A percentile compares a stretch with the other conserved stretches of the same genome.
Evolutionary conservation across 2,797 vertebrate genomes (phyloP).

Genomic region (Bradypodion pumilum): DNA sequence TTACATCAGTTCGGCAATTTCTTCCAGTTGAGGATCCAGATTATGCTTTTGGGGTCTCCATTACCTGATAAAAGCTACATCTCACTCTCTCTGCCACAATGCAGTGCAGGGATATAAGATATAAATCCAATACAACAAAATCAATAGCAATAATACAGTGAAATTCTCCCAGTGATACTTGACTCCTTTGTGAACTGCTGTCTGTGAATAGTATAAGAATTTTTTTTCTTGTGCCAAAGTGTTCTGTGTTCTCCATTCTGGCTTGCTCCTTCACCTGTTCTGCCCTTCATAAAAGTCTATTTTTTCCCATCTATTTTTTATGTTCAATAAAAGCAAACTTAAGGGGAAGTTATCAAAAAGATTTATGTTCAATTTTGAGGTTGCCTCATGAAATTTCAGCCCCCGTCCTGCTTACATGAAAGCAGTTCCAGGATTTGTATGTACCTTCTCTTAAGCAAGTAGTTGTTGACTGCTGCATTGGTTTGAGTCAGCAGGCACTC

Average conservation of each 20-base stretch:
- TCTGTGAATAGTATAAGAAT: slow-evolving; percentile 1
- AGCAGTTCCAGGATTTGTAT: neutral
- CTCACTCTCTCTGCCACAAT: too few species aligned
- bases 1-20: too few species aligned
- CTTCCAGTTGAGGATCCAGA: too few species aligned
- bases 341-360: neutral
- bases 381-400: neutral
- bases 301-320: neutral
- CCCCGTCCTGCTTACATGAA: neutral
- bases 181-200: neutral
- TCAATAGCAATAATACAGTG: slow-evolving; percentile 15
- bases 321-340: neutral
- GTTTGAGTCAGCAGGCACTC: slow-evolving; percentile 26
- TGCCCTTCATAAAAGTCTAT: slow-evolving; percentile 26
- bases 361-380: neutral
- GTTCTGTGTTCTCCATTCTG: slow-evolving; percentile 26
- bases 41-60: too few species aligned
- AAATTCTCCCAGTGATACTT: neutral
- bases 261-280: slow-evolving; percentile 29
- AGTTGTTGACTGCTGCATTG: slow-evolving; percentile 35
- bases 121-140: neutral
- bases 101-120: too few species aligned
- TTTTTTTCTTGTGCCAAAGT: slow-evolving; percentile 45
- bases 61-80: too few species aligned
- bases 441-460: neutral